Evolutionary conservation across 2,113 vertebrate genomes (phyloP).

Genomic region (Salvator merianae): DNA sequence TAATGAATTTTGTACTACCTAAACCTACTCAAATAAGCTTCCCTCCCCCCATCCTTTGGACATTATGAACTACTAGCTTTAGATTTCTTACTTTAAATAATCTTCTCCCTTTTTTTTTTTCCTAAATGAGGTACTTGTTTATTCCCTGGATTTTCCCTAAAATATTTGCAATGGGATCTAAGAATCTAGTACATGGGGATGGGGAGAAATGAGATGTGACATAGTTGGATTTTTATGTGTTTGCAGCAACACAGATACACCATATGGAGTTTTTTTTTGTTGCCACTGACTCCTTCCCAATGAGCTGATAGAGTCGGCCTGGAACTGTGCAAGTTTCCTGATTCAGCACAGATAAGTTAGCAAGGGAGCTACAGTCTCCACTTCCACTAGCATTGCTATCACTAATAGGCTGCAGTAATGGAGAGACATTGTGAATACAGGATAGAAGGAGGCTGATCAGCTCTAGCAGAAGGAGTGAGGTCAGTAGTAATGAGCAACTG

Average conservation of each 20-base stretch:
- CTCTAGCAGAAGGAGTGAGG: constrained; percentile 63
- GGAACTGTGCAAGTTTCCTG: constrained; percentile 34
- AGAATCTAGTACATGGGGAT: too few relatives aligned
- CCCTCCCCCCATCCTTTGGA: too few relatives aligned
- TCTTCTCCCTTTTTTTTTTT: too few relatives aligned
- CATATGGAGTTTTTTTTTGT: neutral
- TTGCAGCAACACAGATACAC: constrained; percentile 25
- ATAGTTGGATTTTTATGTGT: neutral
- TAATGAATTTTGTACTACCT: too few relatives aligned
- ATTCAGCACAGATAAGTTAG: constrained; percentile 41
- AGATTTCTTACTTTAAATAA: too few relatives aligned
- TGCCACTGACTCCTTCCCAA: constrained; percentile 10
- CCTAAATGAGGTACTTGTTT: too few relatives aligned
- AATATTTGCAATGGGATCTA: too few relatives aligned
- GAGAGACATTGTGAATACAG: constrained; percentile 46
- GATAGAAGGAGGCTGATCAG: constrained; percentile 51
- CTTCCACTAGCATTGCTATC: neutral
- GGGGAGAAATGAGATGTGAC: too few relatives aligned
- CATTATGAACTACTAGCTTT: too few relatives aligned
- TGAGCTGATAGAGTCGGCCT: constrained; percentile 16
- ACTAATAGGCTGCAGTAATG: constrained; percentile 56
- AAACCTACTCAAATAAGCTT: too few relatives aligned
- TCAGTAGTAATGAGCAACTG: constrained; percentile 70
- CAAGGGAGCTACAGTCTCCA: constrained; percentile 27
- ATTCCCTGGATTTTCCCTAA: too few relatives aligned